phyloP scores from a whole-genome alignment of 2,797 vertebrate genomes.

The Danio aesculapii region DNA sequence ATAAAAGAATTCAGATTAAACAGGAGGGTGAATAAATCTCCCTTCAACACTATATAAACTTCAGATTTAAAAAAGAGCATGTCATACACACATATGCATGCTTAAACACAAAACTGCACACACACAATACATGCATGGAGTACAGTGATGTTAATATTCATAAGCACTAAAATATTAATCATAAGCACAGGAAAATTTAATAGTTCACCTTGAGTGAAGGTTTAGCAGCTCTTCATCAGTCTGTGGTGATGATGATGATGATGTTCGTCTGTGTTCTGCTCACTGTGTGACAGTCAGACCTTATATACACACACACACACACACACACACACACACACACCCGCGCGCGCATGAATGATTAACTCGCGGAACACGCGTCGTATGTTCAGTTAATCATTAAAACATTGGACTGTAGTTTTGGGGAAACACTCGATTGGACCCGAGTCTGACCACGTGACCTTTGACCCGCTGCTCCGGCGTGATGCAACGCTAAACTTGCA shows the following conservation, averaged over 20 bases:
- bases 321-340: neutral
- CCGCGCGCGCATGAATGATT: slow-evolving; percentile 65
- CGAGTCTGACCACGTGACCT: slow-evolving; percentile 59
- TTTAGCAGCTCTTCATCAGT: slow-evolving; percentile 26
- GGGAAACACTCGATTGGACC: slow-evolving; percentile 52
- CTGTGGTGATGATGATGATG: slow-evolving; percentile 10
- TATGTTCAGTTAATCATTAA: slow-evolving; percentile 60
- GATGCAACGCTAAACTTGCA: slow-evolving; percentile 59
- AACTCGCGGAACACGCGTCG: slow-evolving; percentile 51
- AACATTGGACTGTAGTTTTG: slow-evolving; percentile 42
- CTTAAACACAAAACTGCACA: too few relatives aligned
- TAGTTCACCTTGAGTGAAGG: neutral
- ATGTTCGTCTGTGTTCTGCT: slow-evolving; percentile 1
- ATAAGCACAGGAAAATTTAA: neutral
- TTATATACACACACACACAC: neutral
- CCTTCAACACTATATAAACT: too few relatives aligned
- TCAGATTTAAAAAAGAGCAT: too few relatives aligned
- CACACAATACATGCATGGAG: too few relatives aligned
- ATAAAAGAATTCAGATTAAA: too few relatives aligned
- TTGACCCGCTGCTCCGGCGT: slow-evolving; percentile 56
- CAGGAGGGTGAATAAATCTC: too few relatives aligned
- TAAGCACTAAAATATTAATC: neutral
- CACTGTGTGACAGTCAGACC: neutral
- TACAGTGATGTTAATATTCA: too few relatives aligned
- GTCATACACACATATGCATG: too few relatives aligned